Evolutionary conservation across 2,888 invertebrate genomes (phyloP).

Genomic region (Trichacis sp.): DNA sequence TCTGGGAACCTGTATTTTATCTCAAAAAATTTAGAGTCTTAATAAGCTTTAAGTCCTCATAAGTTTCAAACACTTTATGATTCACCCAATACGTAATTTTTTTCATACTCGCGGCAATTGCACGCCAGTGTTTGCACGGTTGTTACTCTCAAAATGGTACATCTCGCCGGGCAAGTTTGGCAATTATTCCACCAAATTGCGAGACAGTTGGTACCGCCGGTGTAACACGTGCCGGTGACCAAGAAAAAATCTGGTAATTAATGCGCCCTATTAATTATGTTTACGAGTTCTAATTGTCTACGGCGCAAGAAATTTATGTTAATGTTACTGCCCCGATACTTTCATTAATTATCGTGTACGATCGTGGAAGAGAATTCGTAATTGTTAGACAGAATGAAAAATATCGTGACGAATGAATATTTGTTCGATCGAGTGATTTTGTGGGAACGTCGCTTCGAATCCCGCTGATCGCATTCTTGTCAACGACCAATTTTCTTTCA

Average conservation of each 20-base stretch:
- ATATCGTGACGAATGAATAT: slow-evolving; percentile 18
- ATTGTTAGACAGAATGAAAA: too few relatives aligned
- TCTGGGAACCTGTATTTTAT: too few relatives aligned
- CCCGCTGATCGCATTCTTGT: slow-evolving; percentile 46
- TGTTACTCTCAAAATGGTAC: slow-evolving; percentile 33
- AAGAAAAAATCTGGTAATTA: slow-evolving; percentile 64
- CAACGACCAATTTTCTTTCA: slow-evolving; percentile 51
- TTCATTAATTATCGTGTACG: not conserved
- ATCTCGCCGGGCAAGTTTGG: slow-evolving; percentile 58
- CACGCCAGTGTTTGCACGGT: too few relatives aligned
- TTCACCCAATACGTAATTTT: too few relatives aligned
- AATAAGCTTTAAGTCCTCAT: too few relatives aligned
- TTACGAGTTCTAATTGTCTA: slow-evolving; percentile 65
- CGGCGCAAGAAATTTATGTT: slow-evolving; percentile 53
- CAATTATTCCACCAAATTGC: slow-evolving; percentile 68
- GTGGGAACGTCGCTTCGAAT: slow-evolving; percentile 36
- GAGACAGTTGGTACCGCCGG: slow-evolving; percentile 62
- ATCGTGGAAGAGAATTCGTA: not conserved
- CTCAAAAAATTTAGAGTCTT: too few relatives aligned
- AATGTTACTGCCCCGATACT: slow-evolving; percentile 44
- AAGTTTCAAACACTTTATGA: too few relatives aligned
- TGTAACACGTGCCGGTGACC: slow-evolving; percentile 60
- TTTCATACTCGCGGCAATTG: too few relatives aligned
- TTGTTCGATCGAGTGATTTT: too few relatives aligned
- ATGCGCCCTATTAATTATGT: slow-evolving; percentile 67